These are phyloP conservation scores for Trematomus loennbergii DNA, from an alignment of 2,113 vertebrate species.

Conservation along the genomic window DNA sequence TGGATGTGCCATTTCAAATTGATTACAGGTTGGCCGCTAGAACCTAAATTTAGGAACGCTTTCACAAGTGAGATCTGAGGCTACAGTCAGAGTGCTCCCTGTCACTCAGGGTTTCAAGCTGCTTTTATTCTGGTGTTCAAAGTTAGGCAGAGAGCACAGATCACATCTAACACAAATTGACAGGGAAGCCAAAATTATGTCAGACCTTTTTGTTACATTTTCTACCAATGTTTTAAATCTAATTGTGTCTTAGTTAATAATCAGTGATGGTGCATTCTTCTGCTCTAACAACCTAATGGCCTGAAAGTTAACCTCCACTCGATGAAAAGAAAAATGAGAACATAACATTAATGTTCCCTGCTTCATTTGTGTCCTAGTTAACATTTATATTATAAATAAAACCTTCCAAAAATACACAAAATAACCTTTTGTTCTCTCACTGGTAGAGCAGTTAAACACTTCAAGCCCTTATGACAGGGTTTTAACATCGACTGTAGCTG, in stretches of 20 bases:
- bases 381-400: constrained; percentile 65
- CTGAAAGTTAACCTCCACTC: constrained; percentile 63
- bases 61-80: constrained; percentile 61
- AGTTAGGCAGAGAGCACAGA: constrained; percentile 40
- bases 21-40: constrained; percentile 56
- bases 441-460: constrained; percentile 47
- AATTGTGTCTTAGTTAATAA: constrained; percentile 49
- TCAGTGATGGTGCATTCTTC: constrained; percentile 35
- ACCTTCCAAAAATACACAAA: constrained; percentile 57
- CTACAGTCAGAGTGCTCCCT: constrained; percentile 41
- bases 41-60: constrained; percentile 60
- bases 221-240: constrained; percentile 25
- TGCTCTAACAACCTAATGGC: constrained; percentile 42
- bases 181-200: constrained; percentile 43
- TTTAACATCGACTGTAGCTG: constrained; percentile 24
- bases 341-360: background rate
- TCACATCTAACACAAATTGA: constrained; percentile 58
- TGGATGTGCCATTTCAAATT: constrained; percentile 53
- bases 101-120: constrained; percentile 65
- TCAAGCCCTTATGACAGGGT: constrained; percentile 49
- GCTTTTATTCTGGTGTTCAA: constrained; percentile 50
- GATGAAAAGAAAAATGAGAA: constrained; percentile 44
- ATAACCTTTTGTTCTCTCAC: constrained; percentile 55
- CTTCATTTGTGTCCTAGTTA: constrained; percentile 44
- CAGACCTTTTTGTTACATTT: constrained; percentile 42